Conservation (phyloP, 2,113 vertebrate genomes). For the Podocnemis expansa region DNA sequence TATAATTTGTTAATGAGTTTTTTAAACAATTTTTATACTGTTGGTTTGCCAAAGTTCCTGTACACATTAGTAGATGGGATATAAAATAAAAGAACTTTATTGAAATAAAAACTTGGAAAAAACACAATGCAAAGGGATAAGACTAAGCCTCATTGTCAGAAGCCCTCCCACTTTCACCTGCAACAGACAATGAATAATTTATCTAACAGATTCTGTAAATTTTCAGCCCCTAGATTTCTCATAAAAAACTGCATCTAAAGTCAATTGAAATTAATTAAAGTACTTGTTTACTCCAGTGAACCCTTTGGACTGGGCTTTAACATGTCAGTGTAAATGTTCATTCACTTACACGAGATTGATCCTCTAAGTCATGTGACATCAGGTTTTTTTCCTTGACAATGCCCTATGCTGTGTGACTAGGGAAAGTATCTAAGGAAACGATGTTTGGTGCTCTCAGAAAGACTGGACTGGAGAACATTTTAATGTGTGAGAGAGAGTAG, state of each 20-base stretch:
- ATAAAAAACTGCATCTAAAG: not conserved
- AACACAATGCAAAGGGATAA: conserved; percentile 15
- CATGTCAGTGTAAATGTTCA: not conserved
- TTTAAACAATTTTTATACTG: no score
- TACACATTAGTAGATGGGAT: conserved; percentile 40
- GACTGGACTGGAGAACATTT: not conserved
- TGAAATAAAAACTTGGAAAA: conserved; percentile 46
- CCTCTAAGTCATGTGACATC: no score
- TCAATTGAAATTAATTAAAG: not conserved
- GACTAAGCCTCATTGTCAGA: conserved; percentile 41
- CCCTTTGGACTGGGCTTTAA: not conserved
- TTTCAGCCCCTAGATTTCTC: not conserved
- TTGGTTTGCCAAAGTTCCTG: not conserved
- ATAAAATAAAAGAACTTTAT: conserved; percentile 43
- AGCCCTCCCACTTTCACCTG: not conserved
- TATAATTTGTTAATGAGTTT: no score
- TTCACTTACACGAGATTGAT: no score
- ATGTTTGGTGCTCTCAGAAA: not conserved
- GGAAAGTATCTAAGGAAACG: not conserved
- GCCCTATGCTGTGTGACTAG: not conserved
- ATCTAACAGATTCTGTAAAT: not conserved
- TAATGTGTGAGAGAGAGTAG: not conserved
- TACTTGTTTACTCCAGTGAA: not conserved
- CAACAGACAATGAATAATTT: not conserved
- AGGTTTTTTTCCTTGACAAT: not conserved